Evolutionary conservation across 1,140 invertebrate species (phyloP).

Genomic region (Goniozus legneri): DNA sequence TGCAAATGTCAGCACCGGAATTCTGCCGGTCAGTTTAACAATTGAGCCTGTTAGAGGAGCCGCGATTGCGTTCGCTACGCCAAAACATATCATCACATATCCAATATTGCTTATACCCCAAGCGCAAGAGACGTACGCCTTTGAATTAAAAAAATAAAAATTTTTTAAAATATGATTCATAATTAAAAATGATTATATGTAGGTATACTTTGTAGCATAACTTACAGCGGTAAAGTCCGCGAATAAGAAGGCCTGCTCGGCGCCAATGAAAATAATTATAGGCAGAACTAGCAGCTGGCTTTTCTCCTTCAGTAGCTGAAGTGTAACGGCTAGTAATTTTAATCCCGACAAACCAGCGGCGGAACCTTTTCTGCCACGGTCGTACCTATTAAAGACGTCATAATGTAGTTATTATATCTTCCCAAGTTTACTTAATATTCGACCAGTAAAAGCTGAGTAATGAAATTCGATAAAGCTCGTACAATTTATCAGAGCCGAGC

Average conservation of each 20-base stretch:
- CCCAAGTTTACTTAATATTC: too few relatives aligned
- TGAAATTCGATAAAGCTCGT: conserved; percentile 2
- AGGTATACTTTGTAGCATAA: conserved; percentile 14
- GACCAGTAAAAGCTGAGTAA: neutral
- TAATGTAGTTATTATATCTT: too few relatives aligned
- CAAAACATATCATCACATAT: conserved; percentile 89
- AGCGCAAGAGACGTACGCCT: conserved; percentile 87
- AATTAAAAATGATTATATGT: conserved; percentile 2
- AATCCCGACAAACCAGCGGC: conserved; percentile 54
- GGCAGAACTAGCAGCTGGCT: conserved; percentile 84
- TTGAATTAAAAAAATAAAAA: conserved; percentile 42
- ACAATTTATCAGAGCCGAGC: too few relatives aligned
- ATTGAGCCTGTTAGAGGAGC: conserved; percentile 75
- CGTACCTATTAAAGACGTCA: too few relatives aligned
- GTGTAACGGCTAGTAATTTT: conserved; percentile 71
- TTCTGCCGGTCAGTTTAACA: conserved; percentile 76
- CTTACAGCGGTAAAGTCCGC: conserved; percentile 85
- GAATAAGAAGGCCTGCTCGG: conserved; percentile 89
- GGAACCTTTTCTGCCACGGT: conserved; percentile 42
- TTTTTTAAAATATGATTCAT: neutral
- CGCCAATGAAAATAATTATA: conserved; percentile 90
- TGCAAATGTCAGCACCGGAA: conserved; percentile 72
- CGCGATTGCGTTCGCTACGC: conserved; percentile 76
- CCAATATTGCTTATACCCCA: conserved; percentile 88
- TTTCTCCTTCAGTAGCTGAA: conserved; percentile 70